Evolutionary conservation across 92 coral and sea anemone species (phyloP).

Genomic region (Muricea muricata): DNA sequence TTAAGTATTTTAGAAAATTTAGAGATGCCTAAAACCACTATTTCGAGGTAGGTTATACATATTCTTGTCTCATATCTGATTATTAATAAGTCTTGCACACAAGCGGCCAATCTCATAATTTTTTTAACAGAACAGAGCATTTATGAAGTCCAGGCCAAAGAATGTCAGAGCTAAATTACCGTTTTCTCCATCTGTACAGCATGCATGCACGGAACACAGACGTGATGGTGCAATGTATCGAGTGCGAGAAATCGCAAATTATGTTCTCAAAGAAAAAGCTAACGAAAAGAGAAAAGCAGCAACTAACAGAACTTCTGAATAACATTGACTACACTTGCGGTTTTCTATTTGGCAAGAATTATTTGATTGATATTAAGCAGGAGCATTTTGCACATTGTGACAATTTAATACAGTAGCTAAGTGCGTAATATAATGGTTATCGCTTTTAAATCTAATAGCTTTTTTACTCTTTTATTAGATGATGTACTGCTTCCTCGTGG

Average conservation of each 20-base stretch:
- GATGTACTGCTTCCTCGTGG: not conserved
- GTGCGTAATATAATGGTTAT: not conserved
- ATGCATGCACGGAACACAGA: slow-evolving; percentile 34
- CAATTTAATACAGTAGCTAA: not conserved
- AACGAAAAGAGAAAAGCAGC: slow-evolving; percentile 6
- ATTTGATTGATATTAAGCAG: not conserved
- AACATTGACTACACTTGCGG: slow-evolving; percentile 16
- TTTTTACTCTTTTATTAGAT: not conserved
- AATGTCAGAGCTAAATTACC: not conserved
- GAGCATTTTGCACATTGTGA: not conserved
- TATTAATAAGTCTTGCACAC: not conserved
- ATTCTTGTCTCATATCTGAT: not conserved
- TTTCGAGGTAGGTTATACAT: not conserved
- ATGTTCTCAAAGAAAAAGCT: slow-evolving; percentile 30
- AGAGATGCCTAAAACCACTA: not conserved
- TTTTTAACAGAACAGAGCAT: not conserved
- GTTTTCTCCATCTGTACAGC: slow-evolving; percentile 35
- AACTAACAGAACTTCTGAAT: slow-evolving; percentile 8
- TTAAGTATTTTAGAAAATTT: not conserved
- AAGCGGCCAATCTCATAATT: not conserved
- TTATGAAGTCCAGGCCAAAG: not conserved
- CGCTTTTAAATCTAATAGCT: not conserved
- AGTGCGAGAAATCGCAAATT: slow-evolving; percentile 34
- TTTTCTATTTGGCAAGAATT: slow-evolving; percentile 20
- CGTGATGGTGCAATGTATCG: slow-evolving; percentile 29